Percentiles rank a stretch among this genome's conserved stretches.
Conservation (phyloP, 2,888 invertebrate species). For the Stegophylla sp. region DNA sequence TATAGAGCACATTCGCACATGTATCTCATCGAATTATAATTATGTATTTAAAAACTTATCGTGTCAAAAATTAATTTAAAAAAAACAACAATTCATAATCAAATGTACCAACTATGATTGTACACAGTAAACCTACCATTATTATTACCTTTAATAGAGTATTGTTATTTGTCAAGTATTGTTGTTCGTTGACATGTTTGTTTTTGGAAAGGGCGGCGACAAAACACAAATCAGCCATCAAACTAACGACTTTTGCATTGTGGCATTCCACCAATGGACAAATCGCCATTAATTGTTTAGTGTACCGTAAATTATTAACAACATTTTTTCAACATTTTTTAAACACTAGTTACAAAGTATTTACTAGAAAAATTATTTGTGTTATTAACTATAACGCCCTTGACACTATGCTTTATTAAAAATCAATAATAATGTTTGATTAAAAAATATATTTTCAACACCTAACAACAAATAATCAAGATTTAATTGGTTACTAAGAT, state of each 20-base stretch:
- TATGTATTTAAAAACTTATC: not conserved
- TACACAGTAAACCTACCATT: not conserved
- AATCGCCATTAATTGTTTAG: constrained; percentile 33
- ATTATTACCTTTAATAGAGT: not conserved
- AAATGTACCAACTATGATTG: not conserved
- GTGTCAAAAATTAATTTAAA: not conserved
- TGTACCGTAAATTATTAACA: constrained; percentile 3
- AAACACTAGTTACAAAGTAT: not conserved
- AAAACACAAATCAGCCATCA: constrained; percentile 20
- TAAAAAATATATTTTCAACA: too few species aligned
- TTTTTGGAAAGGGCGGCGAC: constrained; percentile 6
- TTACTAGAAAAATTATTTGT: not conserved
- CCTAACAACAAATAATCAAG: too few species aligned
- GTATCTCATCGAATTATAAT: not conserved
- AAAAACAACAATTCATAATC: not conserved
- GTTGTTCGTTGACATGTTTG: constrained; percentile 25
- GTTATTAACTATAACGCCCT: too few species aligned
- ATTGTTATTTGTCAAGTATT: not conserved
- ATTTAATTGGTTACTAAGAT: too few species aligned
- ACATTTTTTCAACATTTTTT: not conserved
- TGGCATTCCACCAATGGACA: not conserved
- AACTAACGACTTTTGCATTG: constrained; percentile 11
- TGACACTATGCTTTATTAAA: not conserved
- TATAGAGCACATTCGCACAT: too few species aligned
- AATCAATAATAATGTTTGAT: not conserved